Evolutionary conservation across 2,113 vertebrate species (phyloP), one percentile per base, ranked within the genome.

Genomic region (Microcebus jonahi): DNA sequence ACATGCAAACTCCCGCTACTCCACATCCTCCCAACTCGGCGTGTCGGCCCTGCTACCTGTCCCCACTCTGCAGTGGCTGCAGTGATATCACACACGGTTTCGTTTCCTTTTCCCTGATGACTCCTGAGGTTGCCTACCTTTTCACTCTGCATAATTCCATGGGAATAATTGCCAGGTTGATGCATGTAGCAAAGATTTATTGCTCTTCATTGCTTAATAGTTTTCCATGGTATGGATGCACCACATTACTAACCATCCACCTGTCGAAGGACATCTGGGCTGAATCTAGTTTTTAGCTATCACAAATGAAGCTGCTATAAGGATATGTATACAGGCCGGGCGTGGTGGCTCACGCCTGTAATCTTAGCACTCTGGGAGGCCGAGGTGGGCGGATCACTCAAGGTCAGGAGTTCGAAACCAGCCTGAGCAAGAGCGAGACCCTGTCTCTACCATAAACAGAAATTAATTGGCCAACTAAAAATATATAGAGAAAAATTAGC

Each of bases 1-100:
- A 6, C 68, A 0, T 6, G n/a, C 25, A 0, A 34, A 61, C n/a
- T 39, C 34, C 42, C 34, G 14, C 27, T 23, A 10, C 31, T 68
- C 15, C 15, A 27, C 48, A 29, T 10, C 76, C 21, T 39, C 45
- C 67, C 42, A 63, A 5, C 17, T 0, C 2, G 9, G 39, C 5
- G 17, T 25, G 25, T 4, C 12, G 11, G 63, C 17, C 25, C 1
- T n/a, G 1, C 13, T 13, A 21, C 18, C 0, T 12, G 13, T 23
- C 39, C n/a, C 61, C 18, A 5, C 23, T 8, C 42, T 31, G 39
- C n/a, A 70, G 34, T n/a, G 34, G 55, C 34, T 70, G n/a, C 29
- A 1, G 0, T 8, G 5, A 20, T 29, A 6, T 31, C 29, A 0
- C 13, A 15, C 13, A 5, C 45, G 20, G 4, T 48, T 55, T 70